Base-by-base conservation (phyloP, 1,140 invertebrate species). In the Bombus sylvicola region DNA sequence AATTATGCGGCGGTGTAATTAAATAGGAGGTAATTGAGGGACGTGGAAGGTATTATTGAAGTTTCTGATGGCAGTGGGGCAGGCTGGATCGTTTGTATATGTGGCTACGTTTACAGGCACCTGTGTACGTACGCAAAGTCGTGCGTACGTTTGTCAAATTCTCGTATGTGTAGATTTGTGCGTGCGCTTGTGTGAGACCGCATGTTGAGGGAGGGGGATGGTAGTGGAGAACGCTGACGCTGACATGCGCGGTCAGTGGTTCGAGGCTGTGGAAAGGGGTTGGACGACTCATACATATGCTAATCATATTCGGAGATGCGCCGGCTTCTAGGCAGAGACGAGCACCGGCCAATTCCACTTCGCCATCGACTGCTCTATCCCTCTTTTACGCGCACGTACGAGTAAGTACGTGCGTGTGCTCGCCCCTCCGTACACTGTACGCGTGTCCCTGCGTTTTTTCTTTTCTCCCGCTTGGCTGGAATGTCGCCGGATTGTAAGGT, bases 11-110 rank as follows among this genome's bases (percentile, higher is more conserved):
- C 90, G 86, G 78, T 90, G 91, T 93, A 94, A 94, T 94, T 93
- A 93, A 94, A 93, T 94, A 93, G 90, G 75, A 90, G 92, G 91
- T 94, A 94, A 93, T 93, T 93, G 90, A 92, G 91, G 90, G 90
- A 92, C 89, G 90, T 89, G 91, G 88, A 90, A 85, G 90, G 89
- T 93, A 94, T 93, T 94, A 92, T 91, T 92, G 92, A 92, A 94
- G 93, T 94, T 94, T 94, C 92, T 89, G 92, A 89, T 88, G 88
- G 86, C 71, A 81, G 57, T 25, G 86, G 81, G 75, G 66, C 39
- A 66, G 81, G 41, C 43, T 25, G 31, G n/a, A n/a, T 87, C 82
- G 88, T 90, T 85, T 85, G 82, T 73, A 57, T 81, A 72, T 22
- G 73, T 37, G 43, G 59, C 62, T 8, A 34, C 83, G 68, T 83